Base-by-base conservation (phyloP, 1,140 invertebrate genomes). In the Coelopa frigida region DNA sequence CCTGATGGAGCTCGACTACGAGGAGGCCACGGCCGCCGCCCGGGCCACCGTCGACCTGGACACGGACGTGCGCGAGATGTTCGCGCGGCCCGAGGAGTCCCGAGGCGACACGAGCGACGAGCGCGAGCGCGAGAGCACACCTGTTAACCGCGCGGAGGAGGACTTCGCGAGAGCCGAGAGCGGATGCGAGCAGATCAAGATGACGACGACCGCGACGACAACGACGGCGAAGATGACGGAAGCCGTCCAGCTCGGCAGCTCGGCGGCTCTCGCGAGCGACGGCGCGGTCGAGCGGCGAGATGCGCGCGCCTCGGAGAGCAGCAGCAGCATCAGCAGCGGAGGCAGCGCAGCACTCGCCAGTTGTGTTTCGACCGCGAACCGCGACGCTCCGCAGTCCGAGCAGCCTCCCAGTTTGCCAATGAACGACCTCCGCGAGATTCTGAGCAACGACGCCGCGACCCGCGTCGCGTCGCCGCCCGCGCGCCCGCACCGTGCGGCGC, bases 81-180 rank as follows among this genome's bases (percentile, higher is more conserved):
- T 22, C 32, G 35, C 18, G 7, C 43, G 21, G 41, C 31, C 20
- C 21, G 27, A 22, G 11, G 27, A 41, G 8, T 42, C n/a, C n/a
- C n/a, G n/a, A n/a, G 21, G n/a, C n/a, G 29, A 32, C n/a, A 22
- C 33, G n/a, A 61, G 20, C 32, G 38, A 35, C 33, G 41, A 61
- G 27, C 54, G 61, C 5, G 41, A 61, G 27, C 54, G 61, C 5
- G 61, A 65, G 59, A 65, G 59, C 57, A 65, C 61, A 65, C 61
- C 61, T 65, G 61, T 65, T 62, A 64, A 62, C 40, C 45, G 32
- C 7, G 15, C 23, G 33, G 31, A 35, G 40, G 44, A 45, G 41
- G 29, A 49, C 54, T 29, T 48, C 54, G 45, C 43, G 47, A 55
- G 44, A 38, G 53, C n/a, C 53, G n/a, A 44, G 49, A 15, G 14